Base-by-base conservation (phyloP, 2,888 invertebrate genomes). In the Blastobasis adustella region DNA sequence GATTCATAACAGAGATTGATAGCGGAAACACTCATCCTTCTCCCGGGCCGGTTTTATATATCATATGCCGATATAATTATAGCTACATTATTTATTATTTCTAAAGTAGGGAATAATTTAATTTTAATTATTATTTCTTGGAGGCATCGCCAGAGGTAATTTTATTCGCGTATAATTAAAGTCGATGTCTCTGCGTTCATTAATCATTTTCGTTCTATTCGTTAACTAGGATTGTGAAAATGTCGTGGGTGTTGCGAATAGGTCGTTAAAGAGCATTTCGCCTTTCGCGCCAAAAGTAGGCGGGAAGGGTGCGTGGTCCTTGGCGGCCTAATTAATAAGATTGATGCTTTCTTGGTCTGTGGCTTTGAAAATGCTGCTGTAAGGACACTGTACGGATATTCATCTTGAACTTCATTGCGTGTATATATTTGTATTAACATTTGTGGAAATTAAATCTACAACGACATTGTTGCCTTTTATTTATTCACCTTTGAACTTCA, bases 221-320 rank as follows among this genome's bases (percentile, higher is more conserved):
- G 73, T 67, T 76, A 75, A 81, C 69, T 73, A 79, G 76, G 74
- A 77, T 77, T 71, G 66, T 66, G 56, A 63, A 59, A 63, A 59
- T 67, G 68, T 69, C 69, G 72, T 78, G 84, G 83, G 87, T 79
- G 87, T 82, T 68, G 63, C 73, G 58, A 60, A 50, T 58, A 62
- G 66, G 86, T 83, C 82, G 85, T 88, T 85, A 79, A 79, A 83
- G 78, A 73, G 76, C 83, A 86, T 86, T 86, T 84, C 61, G 77
- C 69, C 58, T 55, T 53, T 66, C 63, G 79, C 61, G 80, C 77
- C 76, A 82, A 82, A 72, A 75, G 72, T 69, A 69, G 87, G 87
- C 76, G 86, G 81, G 58, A 63, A 50, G 37, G 66, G 63, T 55
- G 59, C 61, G 55, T 57, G 47, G 67, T 62, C 66, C 66, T 69